A percentile compares a stretch with the other conserved stretches of the same genome.
These are phyloP conservation scores for Pinna nobilis DNA, from an alignment of 1,140 invertebrate genomes.

Conservation along the genomic window DNA sequence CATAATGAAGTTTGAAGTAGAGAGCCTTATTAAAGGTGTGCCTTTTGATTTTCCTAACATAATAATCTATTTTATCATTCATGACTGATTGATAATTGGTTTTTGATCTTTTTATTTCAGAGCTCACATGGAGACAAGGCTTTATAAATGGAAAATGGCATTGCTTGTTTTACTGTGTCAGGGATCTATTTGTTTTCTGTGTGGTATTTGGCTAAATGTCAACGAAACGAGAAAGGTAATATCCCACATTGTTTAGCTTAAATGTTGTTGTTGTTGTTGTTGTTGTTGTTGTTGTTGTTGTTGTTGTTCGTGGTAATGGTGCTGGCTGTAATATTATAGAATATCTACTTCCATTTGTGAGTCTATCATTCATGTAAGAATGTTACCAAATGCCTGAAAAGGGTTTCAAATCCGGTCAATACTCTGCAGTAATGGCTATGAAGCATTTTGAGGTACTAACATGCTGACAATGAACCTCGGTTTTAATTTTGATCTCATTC, in stretches of 20 bases:
- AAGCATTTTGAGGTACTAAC: too few species aligned
- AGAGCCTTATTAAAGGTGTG: not conserved
- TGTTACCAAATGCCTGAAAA: too few species aligned
- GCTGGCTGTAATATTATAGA: not conserved
- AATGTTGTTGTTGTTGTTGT: too few species aligned
- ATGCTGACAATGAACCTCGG: too few species aligned
- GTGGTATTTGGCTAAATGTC: constrained; percentile 9
- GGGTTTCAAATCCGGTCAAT: too few species aligned
- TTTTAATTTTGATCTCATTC: too few species aligned
- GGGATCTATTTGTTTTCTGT: not conserved
- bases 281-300: too few species aligned
- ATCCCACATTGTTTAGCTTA: too few species aligned
- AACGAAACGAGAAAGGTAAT: constrained; percentile 16
- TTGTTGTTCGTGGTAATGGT: not conserved
- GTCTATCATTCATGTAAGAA: not conserved
- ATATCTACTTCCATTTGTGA: not conserved
- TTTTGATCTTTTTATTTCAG: not conserved
- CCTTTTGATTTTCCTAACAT: not conserved
- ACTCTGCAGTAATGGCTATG: too few species aligned
- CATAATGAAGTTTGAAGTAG: not conserved
- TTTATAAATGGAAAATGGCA: constrained; percentile 5
- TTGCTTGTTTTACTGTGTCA: constrained; percentile 1
- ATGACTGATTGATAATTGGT: not conserved
- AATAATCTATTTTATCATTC: not conserved
- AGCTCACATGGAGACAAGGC: not conserved